Evolutionary conservation across 2,797 vertebrate genomes (phyloP), one percentile per base, ranked within the genome.

Genomic region (Acanthiza pusilla): DNA sequence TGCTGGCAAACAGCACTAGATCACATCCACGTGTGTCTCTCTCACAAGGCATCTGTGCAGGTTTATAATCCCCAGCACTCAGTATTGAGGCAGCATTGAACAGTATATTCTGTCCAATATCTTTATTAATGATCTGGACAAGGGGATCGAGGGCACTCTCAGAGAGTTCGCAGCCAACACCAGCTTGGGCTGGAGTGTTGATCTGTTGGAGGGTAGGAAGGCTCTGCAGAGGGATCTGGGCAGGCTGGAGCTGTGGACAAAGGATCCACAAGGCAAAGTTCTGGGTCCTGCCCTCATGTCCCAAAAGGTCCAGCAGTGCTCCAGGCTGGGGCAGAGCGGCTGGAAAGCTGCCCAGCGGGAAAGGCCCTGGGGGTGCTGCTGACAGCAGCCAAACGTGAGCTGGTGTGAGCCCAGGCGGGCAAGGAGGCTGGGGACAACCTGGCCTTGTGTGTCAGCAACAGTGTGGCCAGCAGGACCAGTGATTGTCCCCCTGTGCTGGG

Each of bases 301-400:
- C 65, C 51, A 54, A 11, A 71, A 48, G 12, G 1, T 21, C 34
- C 23, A 7, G 27, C 23, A 62, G 9, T 2, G 1, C n/a, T 32
- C 8, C 10, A 30, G 82, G 30, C 38, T 40, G 55, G 27, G 62
- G 60, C 26, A 13, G 55, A 68, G 36, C 9, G 40, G 27, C 14
- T 60, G 34, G 43, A 71, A 16, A 81, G 47, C 16, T 51, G 38
- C 20, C 15, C 0, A 4, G 34, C 1, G 0, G 30, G 30, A 60
- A 82, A 60, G 21, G 43, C 50, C n/a, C 10, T 38, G 17, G 15
- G 11, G 9, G 3, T 36, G 11, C 0, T 54, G 32, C 13, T 0
- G 1, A 43, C 7, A 27, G 19, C 0, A 0, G 6, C 16, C 34
- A 4, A 66, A 29, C 0, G 16, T 4, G 34, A 90, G 47, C 18